Evolutionary conservation across 2,888 invertebrate genomes (phyloP), one percentile per base, ranked within the genome.

Genomic region (Heliconius ethilla): DNA sequence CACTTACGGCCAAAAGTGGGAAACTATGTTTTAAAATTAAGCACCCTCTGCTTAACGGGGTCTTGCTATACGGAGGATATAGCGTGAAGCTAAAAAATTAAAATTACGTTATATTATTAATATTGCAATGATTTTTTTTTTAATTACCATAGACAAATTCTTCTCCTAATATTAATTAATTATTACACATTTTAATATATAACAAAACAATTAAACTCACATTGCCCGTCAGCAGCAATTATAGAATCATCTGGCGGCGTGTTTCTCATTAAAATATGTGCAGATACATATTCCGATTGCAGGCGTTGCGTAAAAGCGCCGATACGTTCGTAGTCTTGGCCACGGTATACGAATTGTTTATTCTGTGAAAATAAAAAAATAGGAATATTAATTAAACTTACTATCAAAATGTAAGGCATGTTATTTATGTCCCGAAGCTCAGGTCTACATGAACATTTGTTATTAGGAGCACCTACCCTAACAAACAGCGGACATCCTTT

Each of bases 261-360:
- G 88, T 98, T 98, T 83, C 98, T 97, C 95, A 97, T 98, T 83
- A 99, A 95, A 84, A 99, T 97, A 91, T 98, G 98, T n/a, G 98
- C 98, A 67, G 97, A 96, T 10, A 99, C 98, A 93, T 99, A 99
- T 91, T 99, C 98, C 0, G 97, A 97, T 91, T 98, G 98, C 80
- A 99, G 93, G 45, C 99, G 95, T 89, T 98, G 98, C 0, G 98
- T 98, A 89, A 99, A 99, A 78, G 98, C 98, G 78, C 97, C 97
- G 84, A 99, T 97, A 82, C 98, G 95, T 92, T 99, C 99, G 91
- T 98, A 99, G 88, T 99, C 99, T 86, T 98, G 95, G 0, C 99
- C 99, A 82, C 99, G 97, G 91, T 99, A 99, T 7, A 99, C 97
- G 90, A 99, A 99, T 86, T 98, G 97, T 88, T 98, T 98, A 88